Percentiles rank a stretch among this genome's conserved stretches.
phyloP scores from a whole-genome alignment of 2,113 vertebrate species.

The Atlantisia rogersi region DNA sequence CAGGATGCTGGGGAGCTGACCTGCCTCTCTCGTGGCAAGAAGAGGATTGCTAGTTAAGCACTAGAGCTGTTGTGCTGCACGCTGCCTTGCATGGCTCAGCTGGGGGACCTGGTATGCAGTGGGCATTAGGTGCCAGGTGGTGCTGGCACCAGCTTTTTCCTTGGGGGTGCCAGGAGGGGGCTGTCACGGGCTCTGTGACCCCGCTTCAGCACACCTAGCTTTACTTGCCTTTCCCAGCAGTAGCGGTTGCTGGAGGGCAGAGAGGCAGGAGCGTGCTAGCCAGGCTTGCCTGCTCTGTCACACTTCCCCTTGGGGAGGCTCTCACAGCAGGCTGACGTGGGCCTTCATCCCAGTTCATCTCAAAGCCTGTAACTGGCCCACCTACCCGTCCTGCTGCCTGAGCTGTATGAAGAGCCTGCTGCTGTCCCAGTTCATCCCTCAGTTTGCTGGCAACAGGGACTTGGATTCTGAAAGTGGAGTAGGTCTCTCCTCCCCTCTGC shows the following conservation, averaged over 20 bases:
- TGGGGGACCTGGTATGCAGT: background rate
- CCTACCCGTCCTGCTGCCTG: background rate
- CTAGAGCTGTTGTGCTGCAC: background rate
- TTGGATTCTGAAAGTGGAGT: background rate
- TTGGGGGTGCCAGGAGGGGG: background rate
- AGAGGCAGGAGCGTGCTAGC: background rate
- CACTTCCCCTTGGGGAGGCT: background rate
- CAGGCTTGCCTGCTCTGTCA: background rate
- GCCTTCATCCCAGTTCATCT: background rate
- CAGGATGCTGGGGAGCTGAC: background rate
- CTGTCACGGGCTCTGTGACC: background rate
- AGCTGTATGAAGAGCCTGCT: background rate
- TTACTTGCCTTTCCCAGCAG: background rate
- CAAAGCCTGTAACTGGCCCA: background rate
- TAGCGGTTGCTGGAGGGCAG: background rate
- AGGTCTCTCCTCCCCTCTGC: background rate
- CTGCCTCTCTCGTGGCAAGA: background rate
- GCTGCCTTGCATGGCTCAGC: accelerated
- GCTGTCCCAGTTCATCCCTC: conserved; percentile 3
- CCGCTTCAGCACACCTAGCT: background rate
- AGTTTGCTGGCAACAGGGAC: background rate
- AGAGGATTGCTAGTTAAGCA: background rate
- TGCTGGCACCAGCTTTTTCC: background rate
- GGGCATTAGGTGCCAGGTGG: background rate
- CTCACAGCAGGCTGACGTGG: background rate